Evolutionary conservation across 1,140 invertebrate species (phyloP), one percentile per base, ranked within the genome.

Genomic region (Oscheius sp.): DNA sequence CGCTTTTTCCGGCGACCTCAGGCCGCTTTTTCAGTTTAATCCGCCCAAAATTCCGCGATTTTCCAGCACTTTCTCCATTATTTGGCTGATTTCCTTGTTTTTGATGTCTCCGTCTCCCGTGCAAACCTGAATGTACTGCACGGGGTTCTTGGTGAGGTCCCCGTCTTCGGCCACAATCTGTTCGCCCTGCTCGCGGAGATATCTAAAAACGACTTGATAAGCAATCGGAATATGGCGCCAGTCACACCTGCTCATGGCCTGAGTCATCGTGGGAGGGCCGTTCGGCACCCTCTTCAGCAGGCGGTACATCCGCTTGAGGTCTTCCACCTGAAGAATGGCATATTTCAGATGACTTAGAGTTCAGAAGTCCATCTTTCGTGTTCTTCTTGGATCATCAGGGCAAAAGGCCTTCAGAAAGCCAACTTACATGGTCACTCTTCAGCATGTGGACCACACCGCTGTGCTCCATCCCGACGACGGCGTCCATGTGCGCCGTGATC

Each of bases 391-490:
- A 18, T 45, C 42, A 45, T 45, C n/a, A n/a, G n/a, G n/a, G n/a
- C n/a, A n/a, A 0, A 18, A 45, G 18, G 42, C 42, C 0, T 23
- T 45, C 42, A 15, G 23, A 45, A 45, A 45, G 18, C 23, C 42
- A 45, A 23, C 42, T 49, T 4, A 72, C 28, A 35, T 95, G 96
- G 77, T 95, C 92, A 85, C 97, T 94, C 87, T 93, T 92, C 75
- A 99, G 88, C 96, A 99, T 99, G 85, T 97, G 93, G 46, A 97
- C 93, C 63, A 99, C 95, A 70, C 96, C 96, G 73, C 93, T 95
- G 85, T 99, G 98, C 87, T 97, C 95, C 95, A 99, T 99, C 87
- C 97, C 93, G 23, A 97, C 93, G 82, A 99, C 96, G 18, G 95
- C 97, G 84, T 95, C 94, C 94, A 99, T 98, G 86, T 99, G 95